Conservation (phyloP, 1,140 invertebrate genomes). For the Helicorthomorpha holstii region DNA sequence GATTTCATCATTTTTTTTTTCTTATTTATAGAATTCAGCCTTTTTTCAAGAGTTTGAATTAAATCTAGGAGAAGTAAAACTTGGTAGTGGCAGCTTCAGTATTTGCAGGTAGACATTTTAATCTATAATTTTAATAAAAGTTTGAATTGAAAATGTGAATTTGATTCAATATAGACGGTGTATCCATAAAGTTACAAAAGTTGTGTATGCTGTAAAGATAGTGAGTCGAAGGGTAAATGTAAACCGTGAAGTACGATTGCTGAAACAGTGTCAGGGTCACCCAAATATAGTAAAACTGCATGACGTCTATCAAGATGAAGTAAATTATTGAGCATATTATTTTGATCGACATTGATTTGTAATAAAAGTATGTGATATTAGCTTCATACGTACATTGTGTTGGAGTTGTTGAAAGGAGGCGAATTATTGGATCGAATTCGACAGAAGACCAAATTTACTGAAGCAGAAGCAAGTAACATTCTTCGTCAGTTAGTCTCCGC, state of each 20-base stretch:
- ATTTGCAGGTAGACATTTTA: conserved; percentile 39
- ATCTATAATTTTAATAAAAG: neutral
- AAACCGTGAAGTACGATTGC: conserved; percentile 52
- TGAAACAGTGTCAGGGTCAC: conserved; percentile 68
- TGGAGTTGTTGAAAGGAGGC: conserved; percentile 68
- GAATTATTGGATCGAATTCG: conserved; percentile 59
- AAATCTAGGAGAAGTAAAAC: conserved; percentile 40
- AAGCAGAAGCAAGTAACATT: conserved; percentile 45
- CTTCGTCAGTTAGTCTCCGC: conserved; percentile 62
- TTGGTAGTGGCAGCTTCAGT: conserved; percentile 80
- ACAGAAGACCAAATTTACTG: conserved; percentile 44
- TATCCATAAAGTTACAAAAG: conserved; percentile 46
- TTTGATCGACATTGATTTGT: conserved; percentile 9
- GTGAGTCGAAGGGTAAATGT: conserved; percentile 59
- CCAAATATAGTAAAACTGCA: conserved; percentile 70
- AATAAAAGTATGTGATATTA: conserved; percentile 9
- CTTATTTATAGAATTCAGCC: conserved; percentile 45
- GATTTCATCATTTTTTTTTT: conserved; percentile 7
- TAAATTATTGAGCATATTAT: conserved; percentile 19
- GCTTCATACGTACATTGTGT: conserved; percentile 62
- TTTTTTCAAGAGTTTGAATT: conserved; percentile 76
- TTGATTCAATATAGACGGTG: conserved; percentile 40
- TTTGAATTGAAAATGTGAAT: neutral
- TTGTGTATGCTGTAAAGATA: conserved; percentile 79
- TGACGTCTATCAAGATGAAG: conserved; percentile 63